phyloP scores from a whole-genome alignment of 92 coral and sea anemone species.

The Bergia sp. region DNA sequence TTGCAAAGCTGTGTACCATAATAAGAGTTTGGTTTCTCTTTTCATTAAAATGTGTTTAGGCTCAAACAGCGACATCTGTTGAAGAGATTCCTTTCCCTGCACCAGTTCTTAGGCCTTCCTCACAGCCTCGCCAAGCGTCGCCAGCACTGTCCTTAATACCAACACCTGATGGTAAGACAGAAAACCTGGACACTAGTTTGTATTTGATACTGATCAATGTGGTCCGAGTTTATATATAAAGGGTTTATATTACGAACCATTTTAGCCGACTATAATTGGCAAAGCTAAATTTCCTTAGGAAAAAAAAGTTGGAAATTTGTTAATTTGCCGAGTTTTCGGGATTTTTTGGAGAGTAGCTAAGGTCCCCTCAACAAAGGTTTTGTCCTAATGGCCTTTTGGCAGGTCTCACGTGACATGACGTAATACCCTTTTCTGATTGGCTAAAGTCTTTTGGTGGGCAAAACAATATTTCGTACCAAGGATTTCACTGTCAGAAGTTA shows the following conservation, averaged over 20 bases:
- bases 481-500: too few relatives aligned
- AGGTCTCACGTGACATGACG: too few relatives aligned
- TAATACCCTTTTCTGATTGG: too few relatives aligned
- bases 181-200: not conserved
- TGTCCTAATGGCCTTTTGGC: too few relatives aligned
- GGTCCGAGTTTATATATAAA: too few relatives aligned
- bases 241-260: not conserved
- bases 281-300: too few relatives aligned
- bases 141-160: conserved; percentile 59
- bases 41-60: not conserved
- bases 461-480: too few relatives aligned
- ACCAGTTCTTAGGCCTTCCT: conserved; percentile 67
- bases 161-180: conserved; percentile 69
- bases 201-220: not conserved
- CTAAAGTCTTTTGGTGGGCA: too few relatives aligned
- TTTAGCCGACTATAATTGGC: too few relatives aligned
- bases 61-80: conserved; percentile 20
- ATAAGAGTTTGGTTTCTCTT: not conserved
- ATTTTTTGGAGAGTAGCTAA: not conserved
- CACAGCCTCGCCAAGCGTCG: conserved; percentile 59
- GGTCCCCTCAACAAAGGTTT: too few relatives aligned
- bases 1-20: not conserved
- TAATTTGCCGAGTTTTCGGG: not conserved
- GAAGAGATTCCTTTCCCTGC: conserved; percentile 63
- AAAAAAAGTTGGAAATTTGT: not conserved